These are phyloP conservation scores for Drosophila kohkoa DNA, from an alignment of 1,140 invertebrate species.

Conservation along the genomic window DNA sequence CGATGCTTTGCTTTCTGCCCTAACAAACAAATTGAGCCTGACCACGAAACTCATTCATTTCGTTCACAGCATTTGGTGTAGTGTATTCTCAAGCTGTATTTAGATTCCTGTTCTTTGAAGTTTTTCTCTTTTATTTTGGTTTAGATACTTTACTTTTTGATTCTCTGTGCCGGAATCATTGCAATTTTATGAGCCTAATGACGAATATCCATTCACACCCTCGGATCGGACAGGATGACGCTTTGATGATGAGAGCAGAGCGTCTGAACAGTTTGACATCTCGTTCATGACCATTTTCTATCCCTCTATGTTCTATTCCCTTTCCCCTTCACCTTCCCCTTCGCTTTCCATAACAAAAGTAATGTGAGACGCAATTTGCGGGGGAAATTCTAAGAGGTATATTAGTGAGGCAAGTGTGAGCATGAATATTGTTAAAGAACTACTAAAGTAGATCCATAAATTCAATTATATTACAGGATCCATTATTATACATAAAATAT, in stretches of 20 bases:
- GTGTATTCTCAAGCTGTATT: constrained; percentile 7
- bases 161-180: constrained; percentile 57
- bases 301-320: not conserved
- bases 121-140: constrained; percentile 17
- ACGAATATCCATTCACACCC: constrained; percentile 57
- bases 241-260: constrained; percentile 8
- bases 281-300: not conserved
- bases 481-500: too few species aligned
- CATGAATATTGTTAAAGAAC: not conserved
- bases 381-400: not conserved
- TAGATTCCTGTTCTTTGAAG: constrained; percentile 41
- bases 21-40: not conserved
- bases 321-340: too few species aligned
- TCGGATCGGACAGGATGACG: constrained; percentile 10
- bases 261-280: constrained; percentile 3
- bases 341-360: not conserved
- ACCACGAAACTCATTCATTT: not conserved
- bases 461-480: too few species aligned
- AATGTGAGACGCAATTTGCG: not conserved
- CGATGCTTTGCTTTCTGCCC: constrained; percentile 6
- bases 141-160: constrained; percentile 14
- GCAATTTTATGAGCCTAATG: constrained; percentile 74
- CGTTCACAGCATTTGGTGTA: not conserved
- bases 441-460: too few species aligned
- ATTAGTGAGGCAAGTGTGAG: not conserved